phyloP scores from a whole-genome alignment of 1,140 invertebrate species.

The Saccostrea cuccullata region DNA sequence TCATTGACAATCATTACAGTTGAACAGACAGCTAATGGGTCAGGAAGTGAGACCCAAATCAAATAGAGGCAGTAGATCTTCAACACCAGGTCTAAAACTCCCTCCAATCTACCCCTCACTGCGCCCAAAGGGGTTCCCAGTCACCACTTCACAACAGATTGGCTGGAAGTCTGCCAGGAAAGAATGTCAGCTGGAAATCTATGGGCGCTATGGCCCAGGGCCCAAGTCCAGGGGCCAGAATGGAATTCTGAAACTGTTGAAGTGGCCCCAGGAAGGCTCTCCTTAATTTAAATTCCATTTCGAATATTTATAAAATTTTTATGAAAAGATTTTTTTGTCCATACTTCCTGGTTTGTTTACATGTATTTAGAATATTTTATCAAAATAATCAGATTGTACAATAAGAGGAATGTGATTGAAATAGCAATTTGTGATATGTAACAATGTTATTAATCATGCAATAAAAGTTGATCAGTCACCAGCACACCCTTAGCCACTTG shows the following conservation, averaged over 20 bases:
- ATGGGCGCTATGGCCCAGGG: conserved; percentile 42
- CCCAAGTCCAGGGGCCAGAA: conserved; percentile 40
- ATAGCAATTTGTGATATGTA: neutral
- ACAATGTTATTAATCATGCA: neutral
- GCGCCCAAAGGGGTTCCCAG: conserved; percentile 40
- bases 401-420: neutral
- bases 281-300: conserved; percentile 27
- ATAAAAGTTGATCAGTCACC: neutral
- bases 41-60: neutral
- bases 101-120: conserved; percentile 46
- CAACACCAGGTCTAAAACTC: conserved; percentile 40
- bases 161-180: conserved; percentile 56
- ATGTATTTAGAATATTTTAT: neutral
- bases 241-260: conserved; percentile 43
- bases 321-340: neutral
- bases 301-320: neutral
- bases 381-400: neutral
- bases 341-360: neutral
- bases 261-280: conserved; percentile 48
- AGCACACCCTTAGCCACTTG: neutral
- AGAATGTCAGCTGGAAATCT: conserved; percentile 40
- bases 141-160: conserved; percentile 57
- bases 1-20: neutral
- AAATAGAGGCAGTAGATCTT: neutral
- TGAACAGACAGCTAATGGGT: conserved; percentile 10